Base-by-base conservation (phyloP, 2,797 vertebrate genomes). In the Galaxias olidus region DNA sequence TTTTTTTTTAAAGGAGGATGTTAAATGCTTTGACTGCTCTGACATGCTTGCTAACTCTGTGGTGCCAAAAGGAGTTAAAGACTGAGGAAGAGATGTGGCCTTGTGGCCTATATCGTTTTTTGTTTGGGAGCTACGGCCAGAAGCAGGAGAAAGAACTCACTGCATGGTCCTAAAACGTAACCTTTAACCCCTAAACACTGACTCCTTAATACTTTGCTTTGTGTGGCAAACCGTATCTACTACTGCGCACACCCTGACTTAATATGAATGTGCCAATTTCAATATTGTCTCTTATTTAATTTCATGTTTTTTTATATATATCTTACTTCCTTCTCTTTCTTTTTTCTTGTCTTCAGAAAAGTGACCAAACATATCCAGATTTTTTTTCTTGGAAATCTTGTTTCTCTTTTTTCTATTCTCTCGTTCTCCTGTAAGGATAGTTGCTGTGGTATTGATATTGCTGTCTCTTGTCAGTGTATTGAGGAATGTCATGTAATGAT, bases 401-500 rank as follows among this genome's bases (percentile, higher is more conserved):
- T 59, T 71, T 14, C 52, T 54, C 20, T 42, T 11, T 68, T 59
- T 67, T 68, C 8, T 57, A 69, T 73, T 74, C 76, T 84, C 72
- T 81, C 57, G 73, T 73, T 80, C 72, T 82, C 58, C 77, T 85
- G 72, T 87, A 82, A 79, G 84, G 74, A 82, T 76, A 77, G 56
- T 75, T 68, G 79, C 84, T 89, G 71, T 82, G 81, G 79, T 90
- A 82, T 78, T 84, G 81, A 81, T 89, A 78, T 85, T 56, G 85
- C 84, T 81, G 84, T 88, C 87, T 89, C 76, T 84, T 77, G 88
- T 88, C 83, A 73, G 81, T 91, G 86, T 88, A 85, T 89, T 91
- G 87, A 90, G 85, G 91, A 93, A 92, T 92, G 90, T 92, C 84
- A 86, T 86, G 91, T 91, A 84, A 87, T 88, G 85, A 88, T 83